Evolutionary conservation across 1,140 invertebrate genomes (phyloP).

Genomic region (Heliconius himera): DNA sequence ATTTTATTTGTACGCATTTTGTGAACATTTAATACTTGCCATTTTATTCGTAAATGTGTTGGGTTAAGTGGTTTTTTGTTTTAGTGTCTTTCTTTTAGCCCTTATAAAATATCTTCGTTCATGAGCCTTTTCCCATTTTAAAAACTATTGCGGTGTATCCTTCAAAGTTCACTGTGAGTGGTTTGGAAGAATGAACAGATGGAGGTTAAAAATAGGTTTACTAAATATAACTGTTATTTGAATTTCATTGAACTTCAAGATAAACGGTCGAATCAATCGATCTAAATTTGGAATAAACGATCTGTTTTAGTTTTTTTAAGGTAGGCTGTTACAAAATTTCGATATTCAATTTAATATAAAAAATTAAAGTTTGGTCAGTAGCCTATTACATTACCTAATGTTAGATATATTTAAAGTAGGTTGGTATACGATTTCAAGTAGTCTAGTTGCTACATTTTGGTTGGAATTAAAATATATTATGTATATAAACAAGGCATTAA

Average conservation of each 20-base stretch:
- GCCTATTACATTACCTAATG: too few species aligned
- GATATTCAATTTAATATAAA: too few species aligned
- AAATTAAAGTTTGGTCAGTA: too few species aligned
- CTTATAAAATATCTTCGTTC: not conserved
- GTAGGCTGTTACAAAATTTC: not conserved
- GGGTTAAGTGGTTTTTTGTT: not conserved
- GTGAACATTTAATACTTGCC: not conserved
- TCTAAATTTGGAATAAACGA: not conserved
- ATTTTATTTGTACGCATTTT: slow-evolving; percentile 6
- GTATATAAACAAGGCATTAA: too few species aligned
- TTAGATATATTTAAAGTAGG: too few species aligned
- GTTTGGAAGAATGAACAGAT: not conserved
- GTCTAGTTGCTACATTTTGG: not conserved
- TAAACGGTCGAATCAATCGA: not conserved
- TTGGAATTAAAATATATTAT: not conserved
- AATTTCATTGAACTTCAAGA: not conserved
- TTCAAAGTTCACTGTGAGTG: not conserved
- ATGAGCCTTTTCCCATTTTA: not conserved
- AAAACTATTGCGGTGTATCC: not conserved
- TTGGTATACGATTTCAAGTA: not conserved
- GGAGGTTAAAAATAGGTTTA: too few species aligned
- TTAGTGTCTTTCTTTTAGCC: not conserved
- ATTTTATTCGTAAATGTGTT: not conserved
- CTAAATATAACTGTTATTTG: not conserved
- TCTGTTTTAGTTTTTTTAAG: not conserved